These are phyloP conservation scores for Tympanoctomys barrerae DNA, from an alignment of 2,797 vertebrate species.

Conservation along the genomic window DNA sequence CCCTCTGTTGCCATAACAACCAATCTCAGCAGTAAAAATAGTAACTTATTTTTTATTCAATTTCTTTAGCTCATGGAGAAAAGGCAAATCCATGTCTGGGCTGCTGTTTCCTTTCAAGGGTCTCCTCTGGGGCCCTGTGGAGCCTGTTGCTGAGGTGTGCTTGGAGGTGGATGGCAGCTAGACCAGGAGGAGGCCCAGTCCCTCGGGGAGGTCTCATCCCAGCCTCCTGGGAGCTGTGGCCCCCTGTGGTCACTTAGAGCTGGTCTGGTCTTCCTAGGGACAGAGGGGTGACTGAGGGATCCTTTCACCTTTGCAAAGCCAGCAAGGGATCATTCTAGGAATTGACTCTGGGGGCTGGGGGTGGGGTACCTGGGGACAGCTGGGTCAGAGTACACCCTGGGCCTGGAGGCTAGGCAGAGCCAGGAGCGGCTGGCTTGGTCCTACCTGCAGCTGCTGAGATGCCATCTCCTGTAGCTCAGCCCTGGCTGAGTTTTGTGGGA, in stretches of 20 bases:
- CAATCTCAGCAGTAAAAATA: slow-evolving; percentile 89
- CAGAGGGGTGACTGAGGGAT: background rate
- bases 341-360: background rate
- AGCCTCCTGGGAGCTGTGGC: background rate
- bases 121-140: background rate
- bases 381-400: background rate
- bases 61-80: slow-evolving; percentile 85
- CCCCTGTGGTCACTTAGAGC: background rate
- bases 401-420: background rate
- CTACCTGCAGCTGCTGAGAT: background rate
- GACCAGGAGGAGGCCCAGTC: background rate
- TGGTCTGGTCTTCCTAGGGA: background rate
- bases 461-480: background rate
- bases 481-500: background rate
- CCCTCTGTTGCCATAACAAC: slow-evolving; percentile 90
- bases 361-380: background rate
- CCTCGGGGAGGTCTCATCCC: background rate
- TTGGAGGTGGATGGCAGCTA: background rate
- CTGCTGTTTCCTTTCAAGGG: slow-evolving; percentile 77
- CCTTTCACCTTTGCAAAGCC: background rate
- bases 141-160: background rate
- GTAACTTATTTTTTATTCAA: slow-evolving; percentile 88
- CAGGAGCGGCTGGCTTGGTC: background rate
- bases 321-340: background rate
- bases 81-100: slow-evolving; percentile 81